These are phyloP conservation scores for Acholoe squamosa DNA, from an alignment of 2,888 invertebrate species.

Conservation along the genomic window DNA sequence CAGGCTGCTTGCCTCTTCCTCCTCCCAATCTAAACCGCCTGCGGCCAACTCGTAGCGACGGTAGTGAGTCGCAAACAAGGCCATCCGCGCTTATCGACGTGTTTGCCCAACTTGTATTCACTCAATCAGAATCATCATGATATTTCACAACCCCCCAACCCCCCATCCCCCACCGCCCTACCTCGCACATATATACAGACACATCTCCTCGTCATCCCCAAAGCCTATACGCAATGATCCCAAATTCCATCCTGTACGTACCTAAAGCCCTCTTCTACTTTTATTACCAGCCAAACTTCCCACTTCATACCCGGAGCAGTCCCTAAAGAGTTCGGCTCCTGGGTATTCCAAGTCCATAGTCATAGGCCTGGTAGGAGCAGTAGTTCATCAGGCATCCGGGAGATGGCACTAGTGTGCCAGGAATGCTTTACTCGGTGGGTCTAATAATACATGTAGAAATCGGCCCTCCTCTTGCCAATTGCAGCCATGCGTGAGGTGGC, in stretches of 20 bases:
- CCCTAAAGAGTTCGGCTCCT: too few relatives aligned
- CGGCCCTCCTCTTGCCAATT: background rate
- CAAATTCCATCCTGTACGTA: background rate
- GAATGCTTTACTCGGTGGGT: background rate
- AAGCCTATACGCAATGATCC: background rate
- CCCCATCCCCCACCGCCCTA: background rate
- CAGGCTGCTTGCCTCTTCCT: background rate
- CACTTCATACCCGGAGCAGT: too few relatives aligned
- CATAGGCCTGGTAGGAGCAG: background rate
- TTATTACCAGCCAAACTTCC: background rate
- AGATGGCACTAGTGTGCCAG: conserved; percentile 19
- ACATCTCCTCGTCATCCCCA: too few relatives aligned
- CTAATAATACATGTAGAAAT: conserved; percentile 51
- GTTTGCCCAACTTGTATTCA: too few relatives aligned
- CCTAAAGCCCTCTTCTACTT: background rate
- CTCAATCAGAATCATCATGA: background rate
- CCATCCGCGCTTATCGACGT: background rate
- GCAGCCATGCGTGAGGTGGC: conserved; percentile 51
- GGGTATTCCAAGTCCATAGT: background rate
- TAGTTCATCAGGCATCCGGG: conserved; percentile 27
- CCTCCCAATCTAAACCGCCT: background rate
- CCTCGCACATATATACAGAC: background rate
- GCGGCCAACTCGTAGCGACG: background rate
- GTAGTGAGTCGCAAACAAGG: background rate
- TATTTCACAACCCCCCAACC: background rate